Evolutionary conservation across 2,888 invertebrate species (phyloP).

Genomic region (Bombyx huttoni): DNA sequence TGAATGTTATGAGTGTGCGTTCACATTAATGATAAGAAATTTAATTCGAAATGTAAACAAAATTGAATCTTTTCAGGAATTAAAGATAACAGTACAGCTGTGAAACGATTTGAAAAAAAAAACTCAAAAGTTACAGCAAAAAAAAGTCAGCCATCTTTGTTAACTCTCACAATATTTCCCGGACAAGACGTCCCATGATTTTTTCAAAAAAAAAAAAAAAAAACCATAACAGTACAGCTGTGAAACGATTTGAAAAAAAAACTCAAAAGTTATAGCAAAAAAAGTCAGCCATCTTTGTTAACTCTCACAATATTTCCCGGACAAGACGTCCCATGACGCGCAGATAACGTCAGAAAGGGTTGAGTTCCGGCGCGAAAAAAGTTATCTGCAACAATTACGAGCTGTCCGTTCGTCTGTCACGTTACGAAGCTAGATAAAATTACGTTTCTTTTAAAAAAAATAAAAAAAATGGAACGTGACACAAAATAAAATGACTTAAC

Average conservation of each 20-base stretch:
- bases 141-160: not conserved
- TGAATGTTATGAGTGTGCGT: no score
- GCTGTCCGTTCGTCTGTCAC: not conserved
- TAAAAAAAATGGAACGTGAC: no score
- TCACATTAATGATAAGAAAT: no score
- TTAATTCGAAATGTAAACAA: no score
- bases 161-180: slow-evolving; percentile 7
- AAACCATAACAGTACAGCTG: not conserved
- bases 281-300: not conserved
- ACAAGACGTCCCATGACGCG: slow-evolving; percentile 50
- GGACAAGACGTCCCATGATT: slow-evolving; percentile 49
- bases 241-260: not conserved
- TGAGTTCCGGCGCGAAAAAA: slow-evolving; percentile 48
- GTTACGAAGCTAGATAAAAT: not conserved
- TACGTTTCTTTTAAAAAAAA: not conserved
- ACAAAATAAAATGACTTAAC: no score
- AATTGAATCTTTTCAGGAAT: no score
- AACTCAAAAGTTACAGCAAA: not conserved
- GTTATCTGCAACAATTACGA: slow-evolving; percentile 37
- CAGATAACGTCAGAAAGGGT: slow-evolving; percentile 63
- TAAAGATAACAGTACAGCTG: not conserved
- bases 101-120: not conserved
- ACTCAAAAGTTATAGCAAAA: not conserved
- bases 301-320: slow-evolving; percentile 11
- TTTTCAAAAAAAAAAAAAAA: no score